Evolutionary conservation across 2,888 invertebrate species (phyloP).

Genomic region (Scelioninae gen. 2): DNA sequence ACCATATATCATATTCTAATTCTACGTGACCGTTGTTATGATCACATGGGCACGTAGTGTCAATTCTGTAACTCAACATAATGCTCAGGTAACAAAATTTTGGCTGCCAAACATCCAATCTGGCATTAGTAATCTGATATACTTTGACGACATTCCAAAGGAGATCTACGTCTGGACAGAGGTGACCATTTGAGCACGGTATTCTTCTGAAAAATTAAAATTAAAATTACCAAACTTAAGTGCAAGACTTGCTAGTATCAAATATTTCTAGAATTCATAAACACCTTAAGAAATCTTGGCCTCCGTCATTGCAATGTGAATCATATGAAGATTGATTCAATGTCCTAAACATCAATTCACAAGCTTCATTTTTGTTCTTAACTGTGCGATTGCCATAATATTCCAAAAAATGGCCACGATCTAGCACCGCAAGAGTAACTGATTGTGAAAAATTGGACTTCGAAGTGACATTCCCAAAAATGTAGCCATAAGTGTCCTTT

Average conservation of each 20-base stretch:
- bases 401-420: constrained; percentile 90
- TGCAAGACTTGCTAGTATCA: too few relatives aligned
- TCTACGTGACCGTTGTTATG: constrained; percentile 80
- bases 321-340: constrained; percentile 90
- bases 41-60: constrained; percentile 89
- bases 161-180: constrained; percentile 88
- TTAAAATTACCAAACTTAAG: background rate
- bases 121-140: constrained; percentile 95
- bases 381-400: constrained; percentile 89
- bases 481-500: constrained; percentile 93
- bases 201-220: constrained; percentile 78
- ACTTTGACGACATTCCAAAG: constrained; percentile 89
- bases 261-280: background rate
- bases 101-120: constrained; percentile 92
- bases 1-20: constrained; percentile 92
- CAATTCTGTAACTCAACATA: constrained; percentile 92
- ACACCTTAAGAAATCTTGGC: constrained; percentile 83
- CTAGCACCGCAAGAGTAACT: constrained; percentile 92
- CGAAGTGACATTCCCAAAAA: constrained; percentile 95
- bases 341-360: constrained; percentile 90
- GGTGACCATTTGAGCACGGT: constrained; percentile 85
- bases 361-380: constrained; percentile 83
- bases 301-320: constrained; percentile 85
- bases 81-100: constrained; percentile 98
- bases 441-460: constrained; percentile 80